These are phyloP conservation scores for Rhagoletis zephyria DNA, from an alignment of 1,140 invertebrate genomes.

Conservation along the genomic window DNA sequence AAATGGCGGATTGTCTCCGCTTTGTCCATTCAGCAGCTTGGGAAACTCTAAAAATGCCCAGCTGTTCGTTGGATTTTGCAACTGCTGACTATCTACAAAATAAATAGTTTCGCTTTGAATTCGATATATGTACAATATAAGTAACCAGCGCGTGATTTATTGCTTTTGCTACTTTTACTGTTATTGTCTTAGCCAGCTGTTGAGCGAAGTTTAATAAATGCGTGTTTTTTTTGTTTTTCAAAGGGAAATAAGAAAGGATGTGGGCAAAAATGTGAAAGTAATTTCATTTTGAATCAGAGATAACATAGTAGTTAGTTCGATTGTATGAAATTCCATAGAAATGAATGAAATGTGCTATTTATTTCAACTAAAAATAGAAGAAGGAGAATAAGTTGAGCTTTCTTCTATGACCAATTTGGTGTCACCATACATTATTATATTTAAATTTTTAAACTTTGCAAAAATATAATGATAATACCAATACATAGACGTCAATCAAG, in stretches of 20 bases:
- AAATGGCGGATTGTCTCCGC: neutral
- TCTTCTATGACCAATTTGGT: neutral
- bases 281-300: neutral
- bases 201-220: neutral
- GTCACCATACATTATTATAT: too few species aligned
- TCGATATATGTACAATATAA: neutral
- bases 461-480: too few species aligned
- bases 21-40: neutral
- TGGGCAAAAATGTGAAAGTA: neutral
- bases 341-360: neutral
- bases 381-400: neutral
- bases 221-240: neutral
- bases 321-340: neutral
- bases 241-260: neutral
- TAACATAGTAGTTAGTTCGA: neutral
- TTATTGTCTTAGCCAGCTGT: neutral
- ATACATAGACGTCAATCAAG: too few species aligned
- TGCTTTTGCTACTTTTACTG: neutral
- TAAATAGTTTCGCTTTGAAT: constrained; percentile 4
- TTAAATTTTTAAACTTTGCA: too few species aligned
- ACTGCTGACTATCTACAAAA: neutral
- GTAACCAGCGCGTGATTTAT: constrained; percentile 18
- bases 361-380: neutral
- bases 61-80: neutral
- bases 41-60: neutral